Base-by-base conservation (phyloP, 2,888 invertebrate species). In the Sinodicranocentrus sp. region DNA sequence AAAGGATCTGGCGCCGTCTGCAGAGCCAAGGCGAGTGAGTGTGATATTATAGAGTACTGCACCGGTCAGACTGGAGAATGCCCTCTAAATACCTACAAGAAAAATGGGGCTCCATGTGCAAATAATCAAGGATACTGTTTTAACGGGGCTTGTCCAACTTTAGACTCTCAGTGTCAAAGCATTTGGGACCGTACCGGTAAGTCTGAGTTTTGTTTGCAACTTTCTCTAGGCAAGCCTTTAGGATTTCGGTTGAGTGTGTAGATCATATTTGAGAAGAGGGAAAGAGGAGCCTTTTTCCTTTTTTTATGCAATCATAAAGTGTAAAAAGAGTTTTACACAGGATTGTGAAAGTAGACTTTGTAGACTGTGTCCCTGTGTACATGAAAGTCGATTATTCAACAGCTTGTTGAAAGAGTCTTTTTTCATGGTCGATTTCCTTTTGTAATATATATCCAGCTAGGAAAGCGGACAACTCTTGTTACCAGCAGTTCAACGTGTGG, bases 31-130 rank as follows among this genome's bases (percentile, higher is more conserved):
- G 92, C 93, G 84, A 97, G 96, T 90, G 98, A 98, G 90, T 99
- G 99, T 91, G 99, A 99, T 92, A 93, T 99, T 33, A 96, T 98
- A 21, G 99, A 99, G 90, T 94, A 94, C 75, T 99, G 99, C 91
- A 94, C 96, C 77, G 99, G 99, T 0, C 93, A 94, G 67, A 94
- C 93, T 48, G 98, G 98, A 0, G 93, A 95, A 86, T 99, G 99
- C 91, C 99, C 99, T 0, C 89, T 92, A 1, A 97, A 99, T 91
- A 94, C 96, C 0, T 94, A 95, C 91, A 95, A 96, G 90, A 97
- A 98, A 91, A 98, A 99, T 91, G 99, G 99, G 0, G 95, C 95
- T 84, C 93, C 95, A 0, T 99, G 99, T 90, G 92, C 91, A 67
- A 91, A 91, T 84, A 92, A 93, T 87, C 92, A 92, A 78, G 96